Conservation (phyloP, 1,140 invertebrate species). For the Dendrolimus kikuchii region DNA sequence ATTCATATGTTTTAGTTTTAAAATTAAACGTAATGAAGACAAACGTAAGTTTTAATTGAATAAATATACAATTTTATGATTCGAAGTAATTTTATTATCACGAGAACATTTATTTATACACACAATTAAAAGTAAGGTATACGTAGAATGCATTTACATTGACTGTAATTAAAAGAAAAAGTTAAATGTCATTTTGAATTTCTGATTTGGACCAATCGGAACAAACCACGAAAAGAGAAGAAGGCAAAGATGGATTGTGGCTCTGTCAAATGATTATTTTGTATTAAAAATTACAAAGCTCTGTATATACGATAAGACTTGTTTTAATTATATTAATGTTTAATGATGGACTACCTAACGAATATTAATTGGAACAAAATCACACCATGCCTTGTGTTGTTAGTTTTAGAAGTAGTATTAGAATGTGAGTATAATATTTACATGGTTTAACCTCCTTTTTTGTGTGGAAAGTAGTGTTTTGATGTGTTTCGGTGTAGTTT, state of each 20-base stretch:
- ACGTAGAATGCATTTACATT: too few species aligned
- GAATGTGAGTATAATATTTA: constrained; percentile 56
- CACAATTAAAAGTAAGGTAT: too few species aligned
- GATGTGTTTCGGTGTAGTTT: constrained; percentile 60
- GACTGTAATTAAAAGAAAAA: too few species aligned
- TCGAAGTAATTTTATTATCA: too few species aligned
- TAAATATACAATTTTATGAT: too few species aligned
- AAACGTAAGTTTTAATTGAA: too few species aligned
- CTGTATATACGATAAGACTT: constrained; percentile 40
- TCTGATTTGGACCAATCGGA: constrained; percentile 68
- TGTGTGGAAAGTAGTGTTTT: constrained; percentile 26
- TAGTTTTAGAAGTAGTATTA: constrained; percentile 68
- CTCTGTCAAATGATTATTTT: constrained; percentile 65
- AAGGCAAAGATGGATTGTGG: constrained; percentile 57
- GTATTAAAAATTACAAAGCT: constrained; percentile 47
- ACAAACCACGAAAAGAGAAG: constrained; percentile 67
- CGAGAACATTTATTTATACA: too few species aligned
- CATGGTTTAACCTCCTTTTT: constrained; percentile 24
- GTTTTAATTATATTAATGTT: constrained; percentile 35
- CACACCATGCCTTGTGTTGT: constrained; percentile 66
- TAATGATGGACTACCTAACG: constrained; percentile 61
- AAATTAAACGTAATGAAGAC: too few species aligned
- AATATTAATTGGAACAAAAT: constrained; percentile 70
- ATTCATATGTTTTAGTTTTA: too few species aligned
- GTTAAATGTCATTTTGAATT: constrained; percentile 7